phyloP scores from a whole-genome alignment of 1,140 invertebrate species.

The Melanaphis sacchari region DNA sequence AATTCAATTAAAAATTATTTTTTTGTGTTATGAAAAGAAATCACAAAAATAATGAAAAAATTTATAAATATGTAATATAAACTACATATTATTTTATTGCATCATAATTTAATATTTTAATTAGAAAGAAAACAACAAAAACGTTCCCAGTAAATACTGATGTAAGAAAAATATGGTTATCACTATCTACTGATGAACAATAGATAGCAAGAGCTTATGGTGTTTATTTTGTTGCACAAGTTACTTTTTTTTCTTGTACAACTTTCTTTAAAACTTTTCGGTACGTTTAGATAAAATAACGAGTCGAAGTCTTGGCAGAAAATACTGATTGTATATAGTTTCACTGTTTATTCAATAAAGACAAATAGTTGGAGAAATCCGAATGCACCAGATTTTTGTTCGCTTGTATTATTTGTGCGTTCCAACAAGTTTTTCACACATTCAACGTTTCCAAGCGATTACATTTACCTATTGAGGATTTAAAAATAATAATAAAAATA shows the following conservation, averaged over 20 bases:
- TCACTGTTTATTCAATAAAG: not conserved
- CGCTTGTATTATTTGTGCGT: not conserved
- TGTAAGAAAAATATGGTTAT: not conserved
- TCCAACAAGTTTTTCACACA: not conserved
- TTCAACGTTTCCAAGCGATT: not conserved
- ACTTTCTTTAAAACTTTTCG: not conserved
- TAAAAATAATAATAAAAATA: not conserved
- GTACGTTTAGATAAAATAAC: not conserved
- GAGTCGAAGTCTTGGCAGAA: not conserved
- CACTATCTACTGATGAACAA: not conserved
- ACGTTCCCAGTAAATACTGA: not conserved
- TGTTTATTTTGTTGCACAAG: slow-evolving; percentile 1
- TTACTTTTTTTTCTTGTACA: not conserved
- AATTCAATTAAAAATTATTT: not conserved
- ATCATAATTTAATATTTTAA: not conserved
- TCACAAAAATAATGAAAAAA: too few species aligned
- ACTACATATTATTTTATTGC: too few species aligned
- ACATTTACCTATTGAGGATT: not conserved
- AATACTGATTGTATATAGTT: not conserved
- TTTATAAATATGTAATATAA: too few species aligned
- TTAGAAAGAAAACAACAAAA: not conserved
- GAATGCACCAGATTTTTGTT: not conserved
- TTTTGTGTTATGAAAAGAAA: not conserved
- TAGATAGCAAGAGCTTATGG: not conserved
- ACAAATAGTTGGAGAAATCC: not conserved